A percentile compares a stretch with the other conserved stretches of the same genome.
Evolutionary conservation across 2,888 invertebrate species (phyloP).

Genomic region (Eilema sororculum): DNA sequence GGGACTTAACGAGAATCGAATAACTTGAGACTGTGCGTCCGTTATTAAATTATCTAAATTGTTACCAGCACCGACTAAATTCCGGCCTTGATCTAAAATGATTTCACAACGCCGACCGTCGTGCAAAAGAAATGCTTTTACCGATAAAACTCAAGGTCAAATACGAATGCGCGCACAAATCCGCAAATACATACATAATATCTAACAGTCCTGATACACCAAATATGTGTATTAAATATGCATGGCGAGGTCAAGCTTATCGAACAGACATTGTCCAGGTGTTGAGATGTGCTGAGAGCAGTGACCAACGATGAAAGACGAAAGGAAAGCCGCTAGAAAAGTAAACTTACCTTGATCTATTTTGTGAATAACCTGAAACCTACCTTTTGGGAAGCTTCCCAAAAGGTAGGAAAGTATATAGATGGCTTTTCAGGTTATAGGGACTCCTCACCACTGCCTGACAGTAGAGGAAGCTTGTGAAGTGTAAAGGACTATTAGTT

Average conservation of each 20-base stretch:
- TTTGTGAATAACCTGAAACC: no score
- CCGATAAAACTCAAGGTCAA: not conserved
- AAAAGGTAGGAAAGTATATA: no score
- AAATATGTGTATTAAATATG: not conserved
- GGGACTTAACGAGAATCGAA: slow-evolving; percentile 1
- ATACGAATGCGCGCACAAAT: not conserved
- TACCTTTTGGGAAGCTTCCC: no score
- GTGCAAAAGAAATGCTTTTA: not conserved
- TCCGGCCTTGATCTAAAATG: slow-evolving; percentile 1
- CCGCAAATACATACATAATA: not conserved
- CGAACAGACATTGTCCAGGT: not conserved
- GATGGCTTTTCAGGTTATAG: no score
- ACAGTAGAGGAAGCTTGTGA: not conserved
- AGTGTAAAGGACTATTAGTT: not conserved
- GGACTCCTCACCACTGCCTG: no score
- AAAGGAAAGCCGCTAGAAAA: no score
- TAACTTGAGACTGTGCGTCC: slow-evolving; percentile 4
- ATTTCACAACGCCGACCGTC: not conserved
- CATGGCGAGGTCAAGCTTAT: not conserved
- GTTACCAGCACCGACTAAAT: not conserved
- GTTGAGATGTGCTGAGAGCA: no score
- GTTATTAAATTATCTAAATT: not conserved
- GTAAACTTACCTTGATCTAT: no score
- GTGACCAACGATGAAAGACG: no score
- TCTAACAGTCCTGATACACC: no score